Percentiles rank a stretch among this genome's conserved stretches.
Evolutionary conservation across 2,797 vertebrate genomes (phyloP).

Genomic region (Dromococcyx pavoninus): DNA sequence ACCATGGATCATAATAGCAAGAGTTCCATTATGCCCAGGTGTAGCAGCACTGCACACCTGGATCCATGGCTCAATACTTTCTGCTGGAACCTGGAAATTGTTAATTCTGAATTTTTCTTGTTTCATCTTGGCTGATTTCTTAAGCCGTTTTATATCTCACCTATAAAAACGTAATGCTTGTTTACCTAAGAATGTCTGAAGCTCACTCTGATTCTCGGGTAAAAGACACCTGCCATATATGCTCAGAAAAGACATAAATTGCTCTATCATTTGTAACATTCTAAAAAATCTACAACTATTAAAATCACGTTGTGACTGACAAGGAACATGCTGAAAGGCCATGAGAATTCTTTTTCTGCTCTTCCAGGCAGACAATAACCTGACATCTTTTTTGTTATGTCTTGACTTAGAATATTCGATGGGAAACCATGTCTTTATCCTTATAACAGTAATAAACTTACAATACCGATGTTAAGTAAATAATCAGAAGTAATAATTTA

Average conservation of each 20-base stretch:
- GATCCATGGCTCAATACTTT: not conserved
- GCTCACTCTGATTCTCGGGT: constrained; percentile 28
- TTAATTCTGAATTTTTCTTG: not conserved
- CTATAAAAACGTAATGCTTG: not conserved
- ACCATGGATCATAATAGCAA: not conserved
- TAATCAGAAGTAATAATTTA: not conserved
- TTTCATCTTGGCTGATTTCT: not conserved
- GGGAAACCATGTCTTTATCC: not conserved
- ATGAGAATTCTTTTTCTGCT: constrained; percentile 39
- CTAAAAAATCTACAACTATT: constrained; percentile 49
- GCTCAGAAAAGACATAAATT: constrained; percentile 45
- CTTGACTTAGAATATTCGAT: constrained; percentile 3
- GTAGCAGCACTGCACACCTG: not conserved
- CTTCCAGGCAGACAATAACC: constrained; percentile 46
- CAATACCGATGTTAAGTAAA: not conserved
- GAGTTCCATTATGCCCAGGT: not conserved
- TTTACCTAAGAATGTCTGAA: constrained; percentile 16
- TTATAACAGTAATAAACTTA: not conserved
- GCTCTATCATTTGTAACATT: constrained; percentile 54
- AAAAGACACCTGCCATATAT: constrained; percentile 56
- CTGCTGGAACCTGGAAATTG: not conserved
- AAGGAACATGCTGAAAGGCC: constrained; percentile 45
- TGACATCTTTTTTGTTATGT: constrained; percentile 45
- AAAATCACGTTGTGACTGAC: constrained; percentile 57
- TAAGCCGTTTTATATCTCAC: not conserved